phyloP scores from a whole-genome alignment of 2,113 vertebrate species.

The Oxygymnocypris stewartii region DNA sequence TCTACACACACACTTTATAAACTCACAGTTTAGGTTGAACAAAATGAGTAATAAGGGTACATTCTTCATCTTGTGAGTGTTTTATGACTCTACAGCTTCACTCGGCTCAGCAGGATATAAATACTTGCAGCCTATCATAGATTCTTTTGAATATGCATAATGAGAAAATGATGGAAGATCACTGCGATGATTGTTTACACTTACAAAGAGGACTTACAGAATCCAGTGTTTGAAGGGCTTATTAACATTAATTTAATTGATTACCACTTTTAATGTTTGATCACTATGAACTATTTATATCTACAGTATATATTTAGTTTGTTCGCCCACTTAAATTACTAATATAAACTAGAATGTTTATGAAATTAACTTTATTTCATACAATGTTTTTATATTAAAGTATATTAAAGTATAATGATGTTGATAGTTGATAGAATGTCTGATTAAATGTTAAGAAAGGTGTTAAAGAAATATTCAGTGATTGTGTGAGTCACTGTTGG shows the following conservation, averaged over 20 bases:
- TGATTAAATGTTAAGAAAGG: background rate
- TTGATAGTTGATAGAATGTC: background rate
- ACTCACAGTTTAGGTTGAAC: conserved; percentile 1
- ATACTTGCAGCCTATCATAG: background rate
- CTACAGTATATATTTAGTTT: background rate
- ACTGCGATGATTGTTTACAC: background rate
- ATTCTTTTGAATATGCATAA: background rate
- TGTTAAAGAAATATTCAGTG: background rate
- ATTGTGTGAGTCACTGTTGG: background rate
- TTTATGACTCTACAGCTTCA: background rate
- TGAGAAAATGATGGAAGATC: background rate
- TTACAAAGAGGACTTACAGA: background rate
- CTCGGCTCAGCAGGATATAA: background rate
- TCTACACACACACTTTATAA: background rate
- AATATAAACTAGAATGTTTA: background rate
- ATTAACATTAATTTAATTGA: background rate
- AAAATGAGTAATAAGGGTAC: background rate
- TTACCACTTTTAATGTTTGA: background rate
- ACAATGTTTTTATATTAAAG: background rate
- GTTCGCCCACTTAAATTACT: background rate
- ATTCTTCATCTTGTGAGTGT: background rate
- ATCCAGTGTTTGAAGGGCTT: background rate
- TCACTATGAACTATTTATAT: background rate
- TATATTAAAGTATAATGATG: background rate
- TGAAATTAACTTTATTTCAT: background rate